Percentiles rank a stretch among this genome's conserved stretches.
These are phyloP conservation scores for Acanthurus lineatus DNA, from an alignment of 2,797 vertebrate species.

Conservation along the genomic window DNA sequence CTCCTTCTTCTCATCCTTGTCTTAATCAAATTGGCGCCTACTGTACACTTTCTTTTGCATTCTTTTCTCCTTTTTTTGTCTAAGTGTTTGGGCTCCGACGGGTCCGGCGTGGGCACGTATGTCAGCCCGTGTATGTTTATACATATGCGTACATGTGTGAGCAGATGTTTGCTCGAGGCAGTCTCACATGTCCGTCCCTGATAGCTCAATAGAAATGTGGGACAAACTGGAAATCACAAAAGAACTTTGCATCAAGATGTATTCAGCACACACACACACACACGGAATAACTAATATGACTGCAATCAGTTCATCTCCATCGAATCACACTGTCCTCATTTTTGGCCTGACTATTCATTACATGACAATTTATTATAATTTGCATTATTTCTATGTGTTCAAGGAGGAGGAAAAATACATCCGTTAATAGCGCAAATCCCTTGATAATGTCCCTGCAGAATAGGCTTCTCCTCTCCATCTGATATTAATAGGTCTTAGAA, in stretches of 20 bases:
- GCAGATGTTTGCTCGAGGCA: conserved; percentile 85
- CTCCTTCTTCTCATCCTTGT: conserved; percentile 41
- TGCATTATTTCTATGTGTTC: conserved; percentile 82
- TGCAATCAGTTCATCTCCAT: conserved; percentile 67
- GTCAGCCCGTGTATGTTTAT: conserved; percentile 85
- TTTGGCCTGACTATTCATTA: conserved; percentile 77
- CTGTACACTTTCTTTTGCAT: conserved; percentile 36
- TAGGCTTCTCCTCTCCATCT: conserved; percentile 66
- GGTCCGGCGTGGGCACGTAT: conserved; percentile 63
- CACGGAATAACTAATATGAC: conserved; percentile 66
- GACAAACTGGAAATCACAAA: conserved; percentile 82
- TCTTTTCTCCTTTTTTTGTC: conserved; percentile 14
- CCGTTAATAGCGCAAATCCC: conserved; percentile 79
- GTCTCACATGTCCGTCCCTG: conserved; percentile 77
- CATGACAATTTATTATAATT: conserved; percentile 81
- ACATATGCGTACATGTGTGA: conserved; percentile 82
- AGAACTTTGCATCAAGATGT: conserved; percentile 74
- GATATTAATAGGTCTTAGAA: conserved; percentile 81
- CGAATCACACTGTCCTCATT: conserved; percentile 67
- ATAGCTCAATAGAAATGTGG: conserved; percentile 80
- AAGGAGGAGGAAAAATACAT: conserved; percentile 84
- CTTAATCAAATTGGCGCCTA: conserved; percentile 44
- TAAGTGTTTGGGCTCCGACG: conserved; percentile 42
- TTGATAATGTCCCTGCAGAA: conserved; percentile 76
- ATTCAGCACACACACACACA: conserved; percentile 53